Conservation (phyloP, 2,113 vertebrate genomes). For the Apodemus speciosus region DNA sequence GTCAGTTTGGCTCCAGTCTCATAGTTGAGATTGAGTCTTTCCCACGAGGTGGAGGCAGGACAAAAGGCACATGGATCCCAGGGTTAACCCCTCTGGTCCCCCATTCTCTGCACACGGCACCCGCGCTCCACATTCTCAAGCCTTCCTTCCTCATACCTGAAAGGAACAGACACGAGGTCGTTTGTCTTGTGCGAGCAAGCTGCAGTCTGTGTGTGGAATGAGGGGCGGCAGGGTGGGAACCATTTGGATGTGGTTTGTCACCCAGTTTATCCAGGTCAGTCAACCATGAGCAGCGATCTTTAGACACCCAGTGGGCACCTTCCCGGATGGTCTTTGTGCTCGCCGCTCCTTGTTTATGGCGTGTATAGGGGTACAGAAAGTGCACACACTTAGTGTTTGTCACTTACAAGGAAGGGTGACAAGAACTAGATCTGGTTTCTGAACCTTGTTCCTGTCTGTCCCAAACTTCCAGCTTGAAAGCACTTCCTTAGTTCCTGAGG, state of each 20-base stretch:
- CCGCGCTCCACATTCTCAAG: not conserved
- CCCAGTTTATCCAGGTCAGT: not conserved
- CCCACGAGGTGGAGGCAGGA: not conserved
- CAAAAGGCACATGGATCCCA: not conserved
- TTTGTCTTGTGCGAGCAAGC: not conserved
- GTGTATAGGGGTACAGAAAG: not conserved
- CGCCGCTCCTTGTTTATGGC: not conserved
- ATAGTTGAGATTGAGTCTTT: not conserved
- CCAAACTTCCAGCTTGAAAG: not conserved
- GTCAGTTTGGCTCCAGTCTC: not conserved
- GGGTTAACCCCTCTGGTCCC: too few species aligned
- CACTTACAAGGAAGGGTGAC: not conserved
- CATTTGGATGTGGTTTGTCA: not conserved
- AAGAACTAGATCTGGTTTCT: not conserved
- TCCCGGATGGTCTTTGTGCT: not conserved
- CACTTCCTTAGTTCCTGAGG: not conserved
- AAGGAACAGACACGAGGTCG: not conserved
- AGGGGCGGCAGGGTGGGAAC: not conserved
- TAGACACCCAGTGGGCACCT: not conserved
- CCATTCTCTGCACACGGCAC: not conserved
- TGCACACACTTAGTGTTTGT: too few species aligned
- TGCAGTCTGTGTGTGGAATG: not conserved
- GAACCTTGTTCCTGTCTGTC: not conserved
- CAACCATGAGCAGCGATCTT: not conserved
- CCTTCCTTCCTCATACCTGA: not conserved